Conservation (phyloP, 64 coral and sea anemone genomes). For the Montipora sp. region DNA sequence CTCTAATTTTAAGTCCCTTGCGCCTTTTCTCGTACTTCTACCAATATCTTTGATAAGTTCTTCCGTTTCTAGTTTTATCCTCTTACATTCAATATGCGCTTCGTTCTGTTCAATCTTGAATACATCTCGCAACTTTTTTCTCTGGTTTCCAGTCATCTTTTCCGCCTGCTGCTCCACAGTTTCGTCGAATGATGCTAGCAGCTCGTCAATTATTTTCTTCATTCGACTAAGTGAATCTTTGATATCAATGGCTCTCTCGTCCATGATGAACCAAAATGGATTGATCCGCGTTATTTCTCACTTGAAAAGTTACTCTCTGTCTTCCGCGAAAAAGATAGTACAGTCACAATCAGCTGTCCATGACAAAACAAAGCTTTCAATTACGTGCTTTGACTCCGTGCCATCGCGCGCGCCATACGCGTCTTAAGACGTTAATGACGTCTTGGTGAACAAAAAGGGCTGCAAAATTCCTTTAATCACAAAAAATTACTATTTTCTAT, state of each 20-base stretch:
- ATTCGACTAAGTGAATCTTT: neutral
- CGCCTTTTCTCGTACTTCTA: neutral
- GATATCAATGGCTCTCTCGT: neutral
- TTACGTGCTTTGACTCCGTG: neutral
- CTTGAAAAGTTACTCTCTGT: neutral
- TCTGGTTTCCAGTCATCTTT: neutral
- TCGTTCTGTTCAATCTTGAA: slow-evolving; percentile 11
- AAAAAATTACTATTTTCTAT: too few species aligned
- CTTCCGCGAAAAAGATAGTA: neutral
- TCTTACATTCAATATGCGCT: neutral
- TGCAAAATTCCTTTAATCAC: too few species aligned
- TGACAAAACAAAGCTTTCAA: neutral
- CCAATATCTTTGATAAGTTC: slow-evolving; percentile 8
- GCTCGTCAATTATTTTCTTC: slow-evolving; percentile 1
- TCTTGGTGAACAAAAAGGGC: neutral
- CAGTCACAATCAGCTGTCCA: neutral
- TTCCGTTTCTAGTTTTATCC: neutral
- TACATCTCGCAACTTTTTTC: neutral
- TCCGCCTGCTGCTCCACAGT: slow-evolving; percentile 4
- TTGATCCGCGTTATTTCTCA: neutral
- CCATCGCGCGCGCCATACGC: neutral
- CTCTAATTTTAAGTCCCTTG: neutral
- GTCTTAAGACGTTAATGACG: neutral
- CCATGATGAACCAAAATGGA: neutral
- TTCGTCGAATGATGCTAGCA: slow-evolving; percentile 18